Evolutionary conservation across 2,888 invertebrate species (phyloP).

Genomic region (Tridacna gigas): DNA sequence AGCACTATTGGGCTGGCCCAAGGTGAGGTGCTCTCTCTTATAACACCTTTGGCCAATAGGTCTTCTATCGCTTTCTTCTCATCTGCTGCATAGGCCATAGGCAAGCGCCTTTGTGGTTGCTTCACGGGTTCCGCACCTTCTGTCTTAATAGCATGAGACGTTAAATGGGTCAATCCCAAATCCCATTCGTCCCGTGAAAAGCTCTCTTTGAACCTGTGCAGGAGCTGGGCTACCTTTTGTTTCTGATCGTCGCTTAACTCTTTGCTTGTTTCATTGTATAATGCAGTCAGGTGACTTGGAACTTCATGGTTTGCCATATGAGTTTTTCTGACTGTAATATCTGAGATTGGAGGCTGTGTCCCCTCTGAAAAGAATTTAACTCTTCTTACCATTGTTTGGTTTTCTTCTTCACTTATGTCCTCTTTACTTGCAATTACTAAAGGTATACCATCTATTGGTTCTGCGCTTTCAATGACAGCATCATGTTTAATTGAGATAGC

Average conservation of each 20-base stretch:
- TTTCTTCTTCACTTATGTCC: slow-evolving; percentile 7
- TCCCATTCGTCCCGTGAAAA: slow-evolving; percentile 55
- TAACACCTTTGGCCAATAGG: slow-evolving; percentile 35
- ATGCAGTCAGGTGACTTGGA: background rate
- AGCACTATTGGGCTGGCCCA: slow-evolving; percentile 22
- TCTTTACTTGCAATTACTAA: slow-evolving; percentile 12
- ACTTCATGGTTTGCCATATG: background rate
- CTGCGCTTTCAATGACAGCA: slow-evolving; percentile 29
- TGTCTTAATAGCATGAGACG: slow-evolving; percentile 50
- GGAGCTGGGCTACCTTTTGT: background rate
- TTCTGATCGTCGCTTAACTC: background rate
- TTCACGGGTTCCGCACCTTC: slow-evolving; percentile 49
- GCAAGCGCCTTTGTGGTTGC: slow-evolving; percentile 55
- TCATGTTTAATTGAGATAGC: slow-evolving; percentile 28
- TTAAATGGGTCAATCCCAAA: slow-evolving; percentile 52
- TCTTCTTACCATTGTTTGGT: slow-evolving; percentile 1
- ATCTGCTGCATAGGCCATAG: slow-evolving; percentile 36
- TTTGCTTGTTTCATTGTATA: slow-evolving; percentile 3
- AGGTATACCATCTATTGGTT: slow-evolving; percentile 11
- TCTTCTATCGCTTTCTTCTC: slow-evolving; percentile 45
- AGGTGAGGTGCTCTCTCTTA: slow-evolving; percentile 20
- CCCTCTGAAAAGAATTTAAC: background rate
- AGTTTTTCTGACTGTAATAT: background rate
- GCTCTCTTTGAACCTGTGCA: slow-evolving; percentile 31
- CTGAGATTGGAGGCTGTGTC: too few relatives aligned